Base-by-base conservation (phyloP, 2,797 vertebrate species). In the Amblyopsis hoosieri region DNA sequence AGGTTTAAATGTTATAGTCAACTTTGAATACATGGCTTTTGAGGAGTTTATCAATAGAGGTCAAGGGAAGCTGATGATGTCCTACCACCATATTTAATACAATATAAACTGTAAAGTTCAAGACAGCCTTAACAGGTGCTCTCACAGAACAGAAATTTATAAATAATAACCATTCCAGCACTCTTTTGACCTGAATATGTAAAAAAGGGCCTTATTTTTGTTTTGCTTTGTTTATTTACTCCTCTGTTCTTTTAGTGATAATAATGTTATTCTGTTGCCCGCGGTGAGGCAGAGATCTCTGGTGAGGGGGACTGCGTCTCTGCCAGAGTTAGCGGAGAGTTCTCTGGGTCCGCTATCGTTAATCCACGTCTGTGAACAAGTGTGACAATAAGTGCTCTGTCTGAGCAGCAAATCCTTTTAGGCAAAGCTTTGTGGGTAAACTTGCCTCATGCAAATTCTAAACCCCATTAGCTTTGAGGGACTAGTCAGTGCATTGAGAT, bases 381-480 rank as follows among this genome's bases (percentile, higher is more conserved):
- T 87, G 87, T 90, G 91, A 93, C 91, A 92, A 92, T 92, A 92
- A 93, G 87, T 89, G 89, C 89, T 91, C 88, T 90, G 89, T 93
- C 87, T 91, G 87, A 89, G 88, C 80, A 82, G 79, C 87, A 92
- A 29, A 93, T 93, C 92, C 90, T 92, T 90, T 93, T 92, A 91
- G 86, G 89, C 80, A 54, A 87, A 85, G 89, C 89, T 92, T 92
- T 92, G 90, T 92, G 90, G 90, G 90, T 91, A 93, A 92, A 93
- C 89, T 92, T 67, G 84, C 87, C 84, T 92, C 87, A 93, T 94
- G 92, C 90, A 92, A 93, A 93, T 93, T 91, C 85, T 89, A 92
- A 93, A 93, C 93, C 89, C 91, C 90, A 93, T 93, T 94, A 92
- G 92, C 89, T 92, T 90, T 92, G 88, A 92, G 89, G 85, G 90